Conservation (phyloP, 2,113 vertebrate genomes). For the Amphilophus citrinellus region DNA sequence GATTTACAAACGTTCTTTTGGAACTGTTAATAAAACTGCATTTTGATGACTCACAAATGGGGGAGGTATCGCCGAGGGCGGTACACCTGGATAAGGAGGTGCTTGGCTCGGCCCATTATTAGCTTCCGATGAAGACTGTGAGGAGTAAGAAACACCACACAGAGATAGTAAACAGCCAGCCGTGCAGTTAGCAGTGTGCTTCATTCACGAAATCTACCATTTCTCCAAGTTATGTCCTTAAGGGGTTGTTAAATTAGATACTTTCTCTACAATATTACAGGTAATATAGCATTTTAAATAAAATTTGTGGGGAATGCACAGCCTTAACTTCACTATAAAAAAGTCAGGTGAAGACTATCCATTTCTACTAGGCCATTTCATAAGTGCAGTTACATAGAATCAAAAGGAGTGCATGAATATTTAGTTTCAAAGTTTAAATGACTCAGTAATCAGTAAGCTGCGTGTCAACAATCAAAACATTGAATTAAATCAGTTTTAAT, state of each 20-base stretch:
- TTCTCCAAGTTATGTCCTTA: neutral
- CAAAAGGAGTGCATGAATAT: neutral
- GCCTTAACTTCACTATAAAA: too few relatives aligned
- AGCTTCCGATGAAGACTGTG: slow-evolving; percentile 85
- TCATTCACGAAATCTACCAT: neutral
- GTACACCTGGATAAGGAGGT: slow-evolving; percentile 83
- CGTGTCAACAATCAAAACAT: neutral
- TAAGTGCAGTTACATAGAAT: neutral
- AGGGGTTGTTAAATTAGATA: neutral
- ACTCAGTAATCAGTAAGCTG: neutral
- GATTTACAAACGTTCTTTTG: neutral
- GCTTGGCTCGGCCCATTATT: slow-evolving; percentile 86
- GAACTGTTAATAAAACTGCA: slow-evolving; percentile 36
- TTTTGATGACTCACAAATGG: slow-evolving; percentile 84
- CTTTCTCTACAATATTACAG: neutral
- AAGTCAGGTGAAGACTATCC: too few relatives aligned
- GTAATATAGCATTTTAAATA: neutral
- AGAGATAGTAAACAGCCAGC: slow-evolving; percentile 56
- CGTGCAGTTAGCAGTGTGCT: slow-evolving; percentile 13
- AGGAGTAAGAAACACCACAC: slow-evolving; percentile 75
- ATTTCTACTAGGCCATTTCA: neutral
- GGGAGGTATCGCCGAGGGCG: slow-evolving; percentile 82
- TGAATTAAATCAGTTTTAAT: neutral
- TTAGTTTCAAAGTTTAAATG: neutral
- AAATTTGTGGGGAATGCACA: too few relatives aligned